Evolutionary conservation across 2,797 vertebrate species (phyloP).

Genomic region (Ciconia nigra): DNA sequence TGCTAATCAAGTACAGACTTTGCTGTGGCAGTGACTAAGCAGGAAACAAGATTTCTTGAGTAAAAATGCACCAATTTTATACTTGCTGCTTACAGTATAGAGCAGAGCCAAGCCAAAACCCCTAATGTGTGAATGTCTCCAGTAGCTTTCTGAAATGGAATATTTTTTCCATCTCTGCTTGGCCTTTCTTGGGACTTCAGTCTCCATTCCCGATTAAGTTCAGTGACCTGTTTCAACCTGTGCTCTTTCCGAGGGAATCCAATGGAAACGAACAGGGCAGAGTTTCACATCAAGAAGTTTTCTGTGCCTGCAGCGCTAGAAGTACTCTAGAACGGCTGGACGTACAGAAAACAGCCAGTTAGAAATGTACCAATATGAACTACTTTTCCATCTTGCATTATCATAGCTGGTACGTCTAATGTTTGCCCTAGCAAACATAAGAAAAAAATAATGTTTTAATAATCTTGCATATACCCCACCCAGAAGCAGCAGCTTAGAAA

Average conservation of each 20-base stretch:
- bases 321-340: background rate
- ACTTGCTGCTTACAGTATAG: background rate
- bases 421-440: background rate
- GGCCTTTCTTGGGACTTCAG: background rate
- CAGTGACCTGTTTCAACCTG: background rate
- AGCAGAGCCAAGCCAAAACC: background rate
- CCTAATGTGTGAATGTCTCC: background rate
- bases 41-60: background rate
- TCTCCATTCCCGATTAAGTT: background rate
- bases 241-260: background rate
- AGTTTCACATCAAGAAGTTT: background rate
- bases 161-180: background rate
- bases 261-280: background rate
- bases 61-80: background rate
- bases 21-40: background rate
- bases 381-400: background rate
- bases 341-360: rapidly evolving
- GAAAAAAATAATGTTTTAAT: background rate
- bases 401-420: rapidly evolving
- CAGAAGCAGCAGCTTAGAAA: background rate
- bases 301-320: rapidly evolving
- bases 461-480: background rate
- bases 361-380: background rate
- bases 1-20: conserved; percentile 11
- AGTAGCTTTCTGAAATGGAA: background rate